phyloP scores from a whole-genome alignment of 2,113 vertebrate genomes.

The Tupaia tana region DNA sequence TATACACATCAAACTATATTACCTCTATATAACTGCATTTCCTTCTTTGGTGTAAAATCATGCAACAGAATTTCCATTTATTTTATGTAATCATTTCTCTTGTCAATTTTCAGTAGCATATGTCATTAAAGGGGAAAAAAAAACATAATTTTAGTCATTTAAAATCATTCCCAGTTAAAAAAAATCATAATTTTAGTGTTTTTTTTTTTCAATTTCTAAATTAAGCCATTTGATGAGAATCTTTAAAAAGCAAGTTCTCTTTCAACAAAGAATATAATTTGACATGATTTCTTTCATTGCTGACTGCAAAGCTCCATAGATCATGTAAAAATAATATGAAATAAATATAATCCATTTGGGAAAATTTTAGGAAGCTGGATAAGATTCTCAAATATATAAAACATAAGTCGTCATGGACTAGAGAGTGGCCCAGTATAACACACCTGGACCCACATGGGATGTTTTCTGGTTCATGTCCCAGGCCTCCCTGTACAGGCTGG shows the following conservation, averaged over 20 bases:
- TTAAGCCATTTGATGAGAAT: conserved; percentile 33
- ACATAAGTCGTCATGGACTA: not conserved
- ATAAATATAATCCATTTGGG: not conserved
- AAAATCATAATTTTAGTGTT: not conserved
- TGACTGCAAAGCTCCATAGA: not conserved
- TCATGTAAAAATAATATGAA: not conserved
- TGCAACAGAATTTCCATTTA: not conserved
- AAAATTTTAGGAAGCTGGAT: not conserved
- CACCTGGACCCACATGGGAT: no score
- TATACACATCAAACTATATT: not conserved
- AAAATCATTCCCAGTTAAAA: not conserved
- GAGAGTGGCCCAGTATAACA: no score
- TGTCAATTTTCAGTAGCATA: conserved; percentile 17
- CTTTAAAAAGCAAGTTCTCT: not conserved
- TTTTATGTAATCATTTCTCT: conserved; percentile 6
- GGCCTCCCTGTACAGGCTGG: no score
- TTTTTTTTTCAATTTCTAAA: not conserved
- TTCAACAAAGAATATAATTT: conserved; percentile 4
- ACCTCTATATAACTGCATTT: not conserved
- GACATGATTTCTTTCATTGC: not conserved
- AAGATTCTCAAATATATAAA: not conserved
- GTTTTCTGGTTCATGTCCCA: no score
- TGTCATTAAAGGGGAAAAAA: not conserved
- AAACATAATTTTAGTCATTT: not conserved
- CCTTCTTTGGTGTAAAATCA: not conserved